Conservation (phyloP, 1,140 invertebrate species). For the Condylostylus longicornis region DNA sequence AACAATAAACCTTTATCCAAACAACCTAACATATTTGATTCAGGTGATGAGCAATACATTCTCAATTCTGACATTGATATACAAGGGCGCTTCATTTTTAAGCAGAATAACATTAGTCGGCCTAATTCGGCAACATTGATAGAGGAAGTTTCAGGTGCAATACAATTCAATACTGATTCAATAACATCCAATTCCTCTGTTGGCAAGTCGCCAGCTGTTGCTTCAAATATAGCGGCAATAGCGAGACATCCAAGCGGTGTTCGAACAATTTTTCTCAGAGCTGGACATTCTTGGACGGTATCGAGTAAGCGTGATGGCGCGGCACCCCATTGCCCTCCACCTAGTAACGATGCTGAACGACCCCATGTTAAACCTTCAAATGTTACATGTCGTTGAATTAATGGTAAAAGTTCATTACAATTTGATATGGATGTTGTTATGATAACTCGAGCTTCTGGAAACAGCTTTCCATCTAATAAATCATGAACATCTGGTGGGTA, state of each 20-base stretch:
- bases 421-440: slow-evolving; percentile 33
- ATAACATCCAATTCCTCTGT: slow-evolving; percentile 31
- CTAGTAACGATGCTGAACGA: slow-evolving; percentile 35
- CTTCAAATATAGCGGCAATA: slow-evolving; percentile 8
- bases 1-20: slow-evolving; percentile 31
- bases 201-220: slow-evolving; percentile 17
- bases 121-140: slow-evolving; percentile 33
- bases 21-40: slow-evolving; percentile 8
- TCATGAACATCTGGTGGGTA: slow-evolving; percentile 35
- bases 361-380: slow-evolving; percentile 38
- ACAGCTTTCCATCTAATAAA: slow-evolving; percentile 37
- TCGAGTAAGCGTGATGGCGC: slow-evolving; percentile 17
- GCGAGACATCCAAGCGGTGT: slow-evolving; percentile 39
- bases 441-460: slow-evolving; percentile 38
- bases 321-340: slow-evolving; percentile 29
- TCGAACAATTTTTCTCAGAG: slow-evolving; percentile 24
- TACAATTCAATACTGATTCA: slow-evolving; percentile 33
- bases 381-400: slow-evolving; percentile 34
- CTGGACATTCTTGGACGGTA: slow-evolving; percentile 19
- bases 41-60: slow-evolving; percentile 16
- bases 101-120: slow-evolving; percentile 32
- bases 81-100: slow-evolving; percentile 33
- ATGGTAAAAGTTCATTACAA: slow-evolving; percentile 23
- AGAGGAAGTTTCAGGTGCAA: slow-evolving; percentile 11
- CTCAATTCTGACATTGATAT: slow-evolving; percentile 35